Evolutionary conservation across 2,888 invertebrate genomes (phyloP).

Genomic region (Tridacna gigas): DNA sequence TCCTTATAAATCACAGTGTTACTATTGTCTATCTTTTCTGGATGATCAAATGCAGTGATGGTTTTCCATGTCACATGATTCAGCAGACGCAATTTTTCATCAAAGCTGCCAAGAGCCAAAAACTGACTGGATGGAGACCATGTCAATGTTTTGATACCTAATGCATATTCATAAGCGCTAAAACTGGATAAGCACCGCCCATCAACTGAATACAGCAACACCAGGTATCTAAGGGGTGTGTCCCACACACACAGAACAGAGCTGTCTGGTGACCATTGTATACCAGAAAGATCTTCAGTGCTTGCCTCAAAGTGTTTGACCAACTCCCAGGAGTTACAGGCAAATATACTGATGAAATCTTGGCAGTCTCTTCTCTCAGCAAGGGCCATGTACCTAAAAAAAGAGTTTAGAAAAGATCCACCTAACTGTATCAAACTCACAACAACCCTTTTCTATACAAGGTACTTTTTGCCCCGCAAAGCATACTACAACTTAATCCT

Average conservation of each 20-base stretch:
- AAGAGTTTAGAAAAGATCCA: neutral
- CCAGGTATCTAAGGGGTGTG: conserved; percentile 82
- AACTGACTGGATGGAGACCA: conserved; percentile 85
- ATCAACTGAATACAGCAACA: conserved; percentile 84
- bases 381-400: conserved; percentile 84
- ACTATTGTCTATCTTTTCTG: conserved; percentile 72
- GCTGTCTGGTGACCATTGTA: conserved; percentile 85
- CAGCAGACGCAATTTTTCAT: conserved; percentile 84
- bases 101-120: conserved; percentile 85
- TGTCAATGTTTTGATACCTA: conserved; percentile 84
- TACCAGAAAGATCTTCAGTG: conserved; percentile 84
- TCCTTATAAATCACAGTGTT: conserved; percentile 80
- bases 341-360: conserved; percentile 85
- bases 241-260: conserved; percentile 84
- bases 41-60: conserved; percentile 81
- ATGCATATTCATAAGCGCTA: conserved; percentile 82
- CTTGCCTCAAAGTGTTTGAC: conserved; percentile 85
- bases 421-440: neutral
- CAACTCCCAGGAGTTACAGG: conserved; percentile 83
- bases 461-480: too few species aligned
- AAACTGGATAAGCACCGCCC: conserved; percentile 84
- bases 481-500: too few species aligned
- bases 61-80: conserved; percentile 85
- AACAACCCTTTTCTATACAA: too few species aligned
- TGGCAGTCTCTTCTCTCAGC: conserved; percentile 85